phyloP scores from a whole-genome alignment of 1,140 invertebrate species.

The Nautilus pompilius region DNA sequence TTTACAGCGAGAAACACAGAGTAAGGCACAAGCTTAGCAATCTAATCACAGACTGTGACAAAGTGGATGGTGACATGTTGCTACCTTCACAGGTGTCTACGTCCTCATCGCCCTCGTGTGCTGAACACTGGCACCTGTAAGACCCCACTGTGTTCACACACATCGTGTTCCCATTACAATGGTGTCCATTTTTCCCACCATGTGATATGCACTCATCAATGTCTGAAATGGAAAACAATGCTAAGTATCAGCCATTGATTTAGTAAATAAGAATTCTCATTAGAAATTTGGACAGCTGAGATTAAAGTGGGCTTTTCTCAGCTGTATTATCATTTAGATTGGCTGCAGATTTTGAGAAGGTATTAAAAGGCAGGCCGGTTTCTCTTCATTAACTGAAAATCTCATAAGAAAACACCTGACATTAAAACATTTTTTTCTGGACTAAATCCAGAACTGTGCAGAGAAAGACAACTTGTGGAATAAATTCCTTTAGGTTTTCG shows the following conservation, averaged over 20 bases:
- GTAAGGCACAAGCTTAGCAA: conserved; percentile 11
- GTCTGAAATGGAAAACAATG: conserved; percentile 35
- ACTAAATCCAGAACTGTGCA: too few species aligned
- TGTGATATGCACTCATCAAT: conserved; percentile 44
- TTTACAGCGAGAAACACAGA: conserved; percentile 7
- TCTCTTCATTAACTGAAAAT: too few species aligned
- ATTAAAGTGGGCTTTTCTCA: too few species aligned
- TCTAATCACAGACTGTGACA: conserved; percentile 4
- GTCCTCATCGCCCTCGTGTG: conserved; percentile 25
- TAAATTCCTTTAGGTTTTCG: too few species aligned
- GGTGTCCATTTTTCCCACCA: conserved; percentile 58
- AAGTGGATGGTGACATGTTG: conserved; percentile 6
- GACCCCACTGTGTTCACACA: conserved; percentile 52
- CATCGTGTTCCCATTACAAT: conserved; percentile 69
- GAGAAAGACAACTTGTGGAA: too few species aligned
- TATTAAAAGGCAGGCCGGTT: too few species aligned
- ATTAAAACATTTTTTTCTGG: too few species aligned
- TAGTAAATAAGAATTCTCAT: too few species aligned
- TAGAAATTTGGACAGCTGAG: neutral
- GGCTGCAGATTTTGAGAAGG: too few species aligned
- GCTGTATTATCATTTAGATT: too few species aligned
- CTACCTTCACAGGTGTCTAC: conserved; percentile 41
- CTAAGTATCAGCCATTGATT: neutral
- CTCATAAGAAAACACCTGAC: too few species aligned
- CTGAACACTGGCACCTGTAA: conserved; percentile 45